Base-by-base conservation (phyloP, 2,113 vertebrate species). In the Eulemur macaco region DNA sequence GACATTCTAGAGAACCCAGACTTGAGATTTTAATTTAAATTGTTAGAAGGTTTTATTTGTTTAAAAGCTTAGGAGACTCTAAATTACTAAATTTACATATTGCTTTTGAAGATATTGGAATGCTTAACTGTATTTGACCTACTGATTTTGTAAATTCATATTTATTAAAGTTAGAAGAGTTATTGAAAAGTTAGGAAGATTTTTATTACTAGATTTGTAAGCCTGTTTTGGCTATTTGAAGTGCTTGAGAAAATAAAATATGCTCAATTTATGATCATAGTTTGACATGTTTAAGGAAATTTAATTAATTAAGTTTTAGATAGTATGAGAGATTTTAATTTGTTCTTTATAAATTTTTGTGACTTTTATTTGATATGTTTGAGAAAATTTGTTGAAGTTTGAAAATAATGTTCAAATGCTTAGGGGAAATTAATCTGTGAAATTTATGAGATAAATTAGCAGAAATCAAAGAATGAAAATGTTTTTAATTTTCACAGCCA, bases 281-380 rank as follows among this genome's bases (percentile, higher is more conserved):
- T 63, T 80, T 60, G 52, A 63, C 68, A 45, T 54, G 14, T 27
- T 31, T 86, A 69, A 87, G 37, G 17, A 3, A 95, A 74, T 64
- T n/a, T 92, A 85, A 95, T 85, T 77, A 63, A 73, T 6, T 54
- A 54, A 54, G 52, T 92, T 73, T 92, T 81, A 81, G 54, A 39
- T 78, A 77, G 9, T 21, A 77, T 34, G 34, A 42, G 50, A 90
- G 34, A 60, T 90, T 85, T 90, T 68, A 77, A 85, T 68, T 84
- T 56, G 47, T 47, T 47, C 31, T 68, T 89, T 84, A 39, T 47
- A 39, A 84, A 18, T 58, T 85, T 83, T 47, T 50, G 13, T 39
- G 31, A 60, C 34, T 95, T 66, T 31, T 10, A 37, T 77, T 63
- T 84, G 39, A 85, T 76, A 56, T 84, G 27, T 58, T 84, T 95